phyloP scores from a whole-genome alignment of 2,797 vertebrate genomes.

The Taenioides sp. region DNA sequence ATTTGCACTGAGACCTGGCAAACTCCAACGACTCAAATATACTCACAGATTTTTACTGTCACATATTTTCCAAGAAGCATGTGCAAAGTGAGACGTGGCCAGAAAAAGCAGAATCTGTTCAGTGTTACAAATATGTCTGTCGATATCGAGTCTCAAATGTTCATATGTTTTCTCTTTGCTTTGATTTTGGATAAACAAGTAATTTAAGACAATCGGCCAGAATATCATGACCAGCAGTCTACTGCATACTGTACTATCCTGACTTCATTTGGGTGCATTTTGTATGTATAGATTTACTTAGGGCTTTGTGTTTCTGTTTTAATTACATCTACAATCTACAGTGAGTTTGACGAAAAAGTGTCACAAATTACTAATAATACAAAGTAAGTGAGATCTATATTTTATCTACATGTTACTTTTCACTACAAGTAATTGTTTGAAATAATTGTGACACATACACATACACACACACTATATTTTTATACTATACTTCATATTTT shows the following conservation, averaged over 20 bases:
- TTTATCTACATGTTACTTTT: too few relatives aligned
- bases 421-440: too few relatives aligned
- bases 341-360: too few relatives aligned
- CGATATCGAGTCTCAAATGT: conserved; percentile 22
- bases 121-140: conserved; percentile 17
- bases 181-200: conserved; percentile 33
- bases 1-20: conserved; percentile 54
- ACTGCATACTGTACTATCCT: neutral
- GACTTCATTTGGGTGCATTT: neutral
- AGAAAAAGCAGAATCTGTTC: conserved; percentile 27
- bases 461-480: too few relatives aligned
- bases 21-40: conserved; percentile 27
- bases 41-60: conserved; percentile 15
- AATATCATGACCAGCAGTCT: neutral
- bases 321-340: too few relatives aligned
- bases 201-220: conserved; percentile 14
- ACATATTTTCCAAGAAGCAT: conserved; percentile 22
- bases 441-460: too few relatives aligned
- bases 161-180: conserved; percentile 16
- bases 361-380: too few relatives aligned
- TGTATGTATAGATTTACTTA: neutral
- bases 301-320: too few relatives aligned
- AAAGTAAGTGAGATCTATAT: too few relatives aligned
- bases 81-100: conserved; percentile 18
- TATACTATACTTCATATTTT: too few relatives aligned